Evolutionary conservation across 1,140 invertebrate genomes (phyloP), one percentile per base, ranked within the genome.

Genomic region (Latrodectus geometricus): DNA sequence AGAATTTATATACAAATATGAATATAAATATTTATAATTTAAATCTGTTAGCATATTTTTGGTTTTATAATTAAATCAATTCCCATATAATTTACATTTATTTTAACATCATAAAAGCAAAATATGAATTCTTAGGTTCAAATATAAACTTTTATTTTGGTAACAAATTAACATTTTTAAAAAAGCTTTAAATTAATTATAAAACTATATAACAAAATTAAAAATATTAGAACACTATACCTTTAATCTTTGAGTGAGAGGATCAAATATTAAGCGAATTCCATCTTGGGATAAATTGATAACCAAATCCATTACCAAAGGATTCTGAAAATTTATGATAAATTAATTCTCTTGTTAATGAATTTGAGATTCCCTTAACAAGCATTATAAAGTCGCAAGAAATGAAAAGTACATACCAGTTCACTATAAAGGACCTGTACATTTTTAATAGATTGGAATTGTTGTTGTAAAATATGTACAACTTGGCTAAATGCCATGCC

Each of bases 401-500:
- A 35, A 5, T 35, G 35, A 35, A 35, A 35, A 35, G 35, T n/a
- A 93, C 93, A 94, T 92, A 97, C 97, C 93, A 94, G 94, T 92
- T 98, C 97, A 92, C 96, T 98, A 92, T 99, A 99, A 88, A 98
- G 94, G 89, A 98, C 97, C 94, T 99, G 96, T 86, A 98, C 97
- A 88, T 95, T 96, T 92, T 97, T 95, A 89, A 99, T 97, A 90
- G 95, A 88, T 94, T 91, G 95, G 94, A 93, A 97, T 94, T 95
- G 97, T 94, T 90, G 95, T 92, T 98, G 97, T 90, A 98, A 95
- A 90, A 98, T 97, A 87, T 96, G 95, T 89, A 98, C 96, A 89
- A 96, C 96, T 92, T 98, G 97, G 89, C 96, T 97, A 93, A 98
- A 98, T 93, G 98, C 97, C 97, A 98, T 98, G 89, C 97, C 97